A percentile compares a stretch with the other conserved stretches of the same genome.
phyloP scores from a whole-genome alignment of 1,140 invertebrate species.

The Agrilus planipennis region DNA sequence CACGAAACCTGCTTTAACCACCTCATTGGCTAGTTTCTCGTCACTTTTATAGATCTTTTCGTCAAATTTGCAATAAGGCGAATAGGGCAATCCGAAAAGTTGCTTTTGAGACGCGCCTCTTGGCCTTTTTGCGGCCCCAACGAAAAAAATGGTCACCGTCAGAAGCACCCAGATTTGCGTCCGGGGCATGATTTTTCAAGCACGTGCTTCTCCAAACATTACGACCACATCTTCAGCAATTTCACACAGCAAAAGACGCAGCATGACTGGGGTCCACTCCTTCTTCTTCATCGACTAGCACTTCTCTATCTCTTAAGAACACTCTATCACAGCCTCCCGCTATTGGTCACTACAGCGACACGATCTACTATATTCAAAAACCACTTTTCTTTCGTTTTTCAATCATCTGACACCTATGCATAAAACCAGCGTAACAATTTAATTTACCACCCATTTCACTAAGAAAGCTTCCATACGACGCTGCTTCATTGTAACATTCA shows the following conservation, averaged over 20 bases:
- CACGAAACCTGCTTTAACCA: conserved; percentile 47
- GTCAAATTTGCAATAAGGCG: conserved; percentile 40
- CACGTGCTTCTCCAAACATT: conserved; percentile 4
- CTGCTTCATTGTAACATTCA: no score
- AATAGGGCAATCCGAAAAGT: conserved; percentile 13
- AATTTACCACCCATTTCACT: no score
- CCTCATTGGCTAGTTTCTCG: conserved; percentile 41
- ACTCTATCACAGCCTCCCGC: conserved; percentile 19
- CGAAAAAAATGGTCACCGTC: conserved; percentile 5
- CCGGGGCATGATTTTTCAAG: conserved; percentile 4
- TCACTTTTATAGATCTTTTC: conserved; percentile 46
- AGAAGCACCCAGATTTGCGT: conserved; percentile 6
- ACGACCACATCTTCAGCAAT: conserved; percentile 4
- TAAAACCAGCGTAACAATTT: no score
- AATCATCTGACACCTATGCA: no score
- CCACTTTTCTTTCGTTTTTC: no score
- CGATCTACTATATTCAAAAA: no score
- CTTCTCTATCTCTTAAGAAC: conserved; percentile 20
- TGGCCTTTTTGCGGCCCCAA: conserved; percentile 3
- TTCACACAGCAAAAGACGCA: conserved; percentile 15
- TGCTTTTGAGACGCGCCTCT: conserved; percentile 2
- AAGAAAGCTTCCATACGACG: no score
- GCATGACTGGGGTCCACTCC: conserved; percentile 21
- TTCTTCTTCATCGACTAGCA: conserved; percentile 17
- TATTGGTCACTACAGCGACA: no score